Conservation (phyloP, 2,113 vertebrate genomes). For the Elaphurus davidianus region DNA sequence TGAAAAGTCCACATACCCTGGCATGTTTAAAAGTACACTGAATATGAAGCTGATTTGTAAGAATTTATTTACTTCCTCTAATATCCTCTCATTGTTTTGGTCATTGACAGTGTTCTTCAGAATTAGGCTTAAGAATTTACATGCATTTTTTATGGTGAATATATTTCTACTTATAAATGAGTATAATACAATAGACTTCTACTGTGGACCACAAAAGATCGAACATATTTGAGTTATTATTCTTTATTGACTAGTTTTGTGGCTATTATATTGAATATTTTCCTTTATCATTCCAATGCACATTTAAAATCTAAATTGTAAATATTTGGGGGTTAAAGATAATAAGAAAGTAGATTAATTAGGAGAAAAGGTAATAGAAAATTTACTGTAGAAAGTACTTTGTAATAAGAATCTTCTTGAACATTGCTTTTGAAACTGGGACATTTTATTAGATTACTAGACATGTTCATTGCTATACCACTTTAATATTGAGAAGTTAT, state of each 20-base stretch:
- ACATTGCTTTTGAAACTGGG: neutral
- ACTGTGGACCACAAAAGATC: neutral
- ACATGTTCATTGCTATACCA: neutral
- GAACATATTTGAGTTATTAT: conserved; percentile 23
- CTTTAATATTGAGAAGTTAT: neutral
- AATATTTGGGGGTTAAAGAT: neutral
- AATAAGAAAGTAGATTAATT: neutral
- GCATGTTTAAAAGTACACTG: neutral
- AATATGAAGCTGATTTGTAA: neutral
- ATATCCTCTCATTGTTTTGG: neutral
- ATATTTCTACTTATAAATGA: neutral
- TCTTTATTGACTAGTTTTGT: conserved; percentile 13
- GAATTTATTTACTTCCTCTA: neutral
- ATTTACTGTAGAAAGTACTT: neutral
- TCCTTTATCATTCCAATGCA: neutral
- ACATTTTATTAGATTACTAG: neutral
- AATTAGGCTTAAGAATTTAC: neutral
- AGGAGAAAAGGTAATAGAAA: neutral
- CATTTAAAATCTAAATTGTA: neutral
- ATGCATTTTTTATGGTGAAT: neutral
- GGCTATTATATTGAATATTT: neutral
- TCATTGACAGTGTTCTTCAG: neutral
- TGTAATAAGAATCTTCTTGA: neutral
- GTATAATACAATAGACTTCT: neutral
- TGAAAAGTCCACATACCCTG: neutral